Base-by-base conservation (phyloP, 2,797 vertebrate genomes). In the Cygnus olor region DNA sequence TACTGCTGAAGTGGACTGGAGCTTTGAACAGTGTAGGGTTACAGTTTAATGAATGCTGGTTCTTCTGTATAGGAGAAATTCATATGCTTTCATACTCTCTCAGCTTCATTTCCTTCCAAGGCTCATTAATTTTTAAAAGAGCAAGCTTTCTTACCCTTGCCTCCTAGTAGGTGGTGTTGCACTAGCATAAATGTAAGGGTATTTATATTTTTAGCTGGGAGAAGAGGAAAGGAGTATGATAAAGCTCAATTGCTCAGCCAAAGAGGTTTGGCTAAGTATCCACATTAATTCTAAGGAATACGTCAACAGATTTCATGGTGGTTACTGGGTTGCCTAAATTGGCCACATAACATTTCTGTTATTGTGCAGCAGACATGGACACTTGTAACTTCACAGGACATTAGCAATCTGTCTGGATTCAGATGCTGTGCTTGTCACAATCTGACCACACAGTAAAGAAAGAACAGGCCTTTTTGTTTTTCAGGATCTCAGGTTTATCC, bases 51-150 rank as follows among this genome's bases (percentile, higher is more conserved):
- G 94, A 96, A 96, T 92, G 95, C 60, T 92, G 54, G 79, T 92
- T 95, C 96, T 95, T 92, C 96, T 92, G 85, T 72, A 88, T 85
- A 89, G 86, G 65, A 96, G 86, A 97, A 96, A 96, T 85, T 96
- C 91, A 95, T 94, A 72, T 90, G 90, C 93, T 95, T 97, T 97
- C 95, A 66, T 94, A 94, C 69, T 94, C 91, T 94, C 94, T 97
- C 91, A 95, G 96, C 96, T 95, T 96, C 96, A 97, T 96, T 96
- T 96, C 94, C 90, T 94, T 96, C 93, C 96, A 96, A 95, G 96
- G 93, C 84, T 96, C 96, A 96, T 97, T 97, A 96, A 96, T 94
- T 97, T 96, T 96, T 94, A 83, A 96, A 97, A 96, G 91, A 96
- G 93, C 88, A 85, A 90, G 86, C 94, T 96, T 96, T 97, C 88